These are phyloP conservation scores for Lichenostomus cassidix DNA, from an alignment of 2,113 vertebrate species.

Conservation along the genomic window DNA sequence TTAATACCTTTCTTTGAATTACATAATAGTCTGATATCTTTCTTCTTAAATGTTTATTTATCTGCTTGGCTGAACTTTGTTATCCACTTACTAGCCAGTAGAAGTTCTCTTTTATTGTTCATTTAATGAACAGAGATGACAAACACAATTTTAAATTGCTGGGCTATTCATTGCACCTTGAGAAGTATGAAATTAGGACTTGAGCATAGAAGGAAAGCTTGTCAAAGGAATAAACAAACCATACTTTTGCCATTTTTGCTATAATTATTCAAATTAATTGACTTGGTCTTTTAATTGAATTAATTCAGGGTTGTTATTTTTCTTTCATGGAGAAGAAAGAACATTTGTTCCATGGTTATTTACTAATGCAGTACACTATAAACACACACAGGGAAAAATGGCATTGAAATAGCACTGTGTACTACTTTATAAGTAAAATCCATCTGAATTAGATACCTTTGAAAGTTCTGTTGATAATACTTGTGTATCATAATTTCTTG, in stretches of 20 bases:
- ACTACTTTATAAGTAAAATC: neutral
- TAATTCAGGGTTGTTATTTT: neutral
- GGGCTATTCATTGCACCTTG: neutral
- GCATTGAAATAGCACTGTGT: neutral
- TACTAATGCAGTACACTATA: neutral
- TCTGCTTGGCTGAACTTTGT: neutral
- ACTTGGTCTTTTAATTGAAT: constrained; percentile 5
- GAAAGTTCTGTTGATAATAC: neutral
- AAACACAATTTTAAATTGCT: constrained; percentile 7
- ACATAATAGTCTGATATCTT: neutral
- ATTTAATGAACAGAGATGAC: neutral
- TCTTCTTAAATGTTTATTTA: neutral
- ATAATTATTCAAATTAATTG: constrained; percentile 3
- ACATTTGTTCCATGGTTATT: neutral
- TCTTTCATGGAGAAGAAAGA: neutral
- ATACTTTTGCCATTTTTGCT: neutral
- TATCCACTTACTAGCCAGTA: neutral
- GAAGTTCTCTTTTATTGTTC: neutral
- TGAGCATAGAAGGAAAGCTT: neutral
- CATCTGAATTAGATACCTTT: neutral
- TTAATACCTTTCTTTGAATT: neutral
- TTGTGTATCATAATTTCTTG: neutral
- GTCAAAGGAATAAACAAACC: neutral
- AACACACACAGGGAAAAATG: neutral
- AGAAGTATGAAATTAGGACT: neutral